phyloP scores from a whole-genome alignment of 2,888 invertebrate genomes.

The Nomada hirtipes region DNA sequence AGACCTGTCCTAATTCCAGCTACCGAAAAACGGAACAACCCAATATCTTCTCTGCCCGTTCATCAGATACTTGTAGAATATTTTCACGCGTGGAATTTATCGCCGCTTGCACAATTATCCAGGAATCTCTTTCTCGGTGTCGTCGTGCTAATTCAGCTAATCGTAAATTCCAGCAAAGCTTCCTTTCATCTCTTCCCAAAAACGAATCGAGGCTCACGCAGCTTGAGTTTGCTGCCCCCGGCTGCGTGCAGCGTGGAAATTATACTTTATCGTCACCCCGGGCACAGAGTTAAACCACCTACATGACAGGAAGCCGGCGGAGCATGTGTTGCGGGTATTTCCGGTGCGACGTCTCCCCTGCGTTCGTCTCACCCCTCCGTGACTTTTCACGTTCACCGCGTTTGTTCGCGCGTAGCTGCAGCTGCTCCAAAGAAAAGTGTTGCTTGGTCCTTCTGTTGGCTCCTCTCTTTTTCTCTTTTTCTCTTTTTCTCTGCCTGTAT shows the following conservation, averaged over 20 bases:
- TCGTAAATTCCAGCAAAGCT: no score
- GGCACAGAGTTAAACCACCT: conserved; percentile 65
- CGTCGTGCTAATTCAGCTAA: no score
- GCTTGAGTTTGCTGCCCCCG: conserved; percentile 17
- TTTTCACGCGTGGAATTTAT: no score
- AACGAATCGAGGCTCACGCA: conserved; percentile 33
- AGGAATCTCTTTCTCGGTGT: no score
- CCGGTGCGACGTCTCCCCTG: conserved; percentile 66
- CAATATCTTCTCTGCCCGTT: background rate
- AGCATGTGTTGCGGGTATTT: conserved; percentile 71
- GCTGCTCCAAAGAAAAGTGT: conserved; percentile 54
- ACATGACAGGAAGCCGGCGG: conserved; percentile 65
- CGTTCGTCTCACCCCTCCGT: conserved; percentile 47
- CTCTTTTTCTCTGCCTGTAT: background rate
- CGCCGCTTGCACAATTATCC: no score
- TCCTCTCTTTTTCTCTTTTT: background rate
- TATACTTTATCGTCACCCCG: conserved; percentile 64
- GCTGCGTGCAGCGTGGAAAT: conserved; percentile 58
- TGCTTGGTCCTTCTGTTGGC: background rate
- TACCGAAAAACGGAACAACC: no score
- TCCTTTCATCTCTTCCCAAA: background rate
- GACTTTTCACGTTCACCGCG: conserved; percentile 58
- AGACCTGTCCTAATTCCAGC: no score
- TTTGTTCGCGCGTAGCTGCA: conserved; percentile 46
- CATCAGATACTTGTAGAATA: background rate